Percentiles rank a stretch among this genome's conserved stretches.
These are phyloP conservation scores for Mycteria americana DNA, from an alignment of 2,797 vertebrate genomes.

Conservation along the genomic window DNA sequence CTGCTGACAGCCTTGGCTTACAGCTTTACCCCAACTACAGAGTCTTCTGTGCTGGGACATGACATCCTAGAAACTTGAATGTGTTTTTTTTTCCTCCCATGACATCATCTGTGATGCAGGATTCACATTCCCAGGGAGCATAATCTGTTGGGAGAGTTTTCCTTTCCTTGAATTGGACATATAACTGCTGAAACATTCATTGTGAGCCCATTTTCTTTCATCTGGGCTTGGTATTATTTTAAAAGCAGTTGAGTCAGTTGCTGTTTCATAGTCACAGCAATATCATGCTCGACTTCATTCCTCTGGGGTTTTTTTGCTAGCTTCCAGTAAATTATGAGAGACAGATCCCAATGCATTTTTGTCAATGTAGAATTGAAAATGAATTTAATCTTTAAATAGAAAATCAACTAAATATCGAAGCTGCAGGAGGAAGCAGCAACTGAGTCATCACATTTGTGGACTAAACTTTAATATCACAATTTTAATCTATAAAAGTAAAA, in stretches of 20 bases:
- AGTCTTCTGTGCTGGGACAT: background rate
- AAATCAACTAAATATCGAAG: background rate
- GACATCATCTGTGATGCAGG: background rate
- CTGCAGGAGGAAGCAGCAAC: background rate
- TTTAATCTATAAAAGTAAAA: conserved; percentile 27
- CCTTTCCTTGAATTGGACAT: background rate
- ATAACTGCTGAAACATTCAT: background rate
- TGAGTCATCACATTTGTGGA: background rate
- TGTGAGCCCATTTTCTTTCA: background rate
- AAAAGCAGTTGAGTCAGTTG: background rate
- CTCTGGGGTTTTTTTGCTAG: background rate
- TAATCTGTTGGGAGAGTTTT: background rate
- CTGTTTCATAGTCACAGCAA: background rate
- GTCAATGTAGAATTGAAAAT: background rate
- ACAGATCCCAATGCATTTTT: background rate
- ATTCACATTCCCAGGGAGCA: background rate
- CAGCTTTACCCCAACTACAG: background rate
- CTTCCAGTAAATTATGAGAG: background rate
- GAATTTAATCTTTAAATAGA: conserved; percentile 24
- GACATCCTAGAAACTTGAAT: background rate
- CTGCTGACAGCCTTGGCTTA: background rate
- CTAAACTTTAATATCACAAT: background rate
- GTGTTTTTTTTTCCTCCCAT: background rate
- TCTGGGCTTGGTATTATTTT: background rate
- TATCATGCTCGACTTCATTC: background rate